Evolutionary conservation across 2,888 invertebrate genomes (phyloP).

Genomic region (Apocheima hispidaria): DNA sequence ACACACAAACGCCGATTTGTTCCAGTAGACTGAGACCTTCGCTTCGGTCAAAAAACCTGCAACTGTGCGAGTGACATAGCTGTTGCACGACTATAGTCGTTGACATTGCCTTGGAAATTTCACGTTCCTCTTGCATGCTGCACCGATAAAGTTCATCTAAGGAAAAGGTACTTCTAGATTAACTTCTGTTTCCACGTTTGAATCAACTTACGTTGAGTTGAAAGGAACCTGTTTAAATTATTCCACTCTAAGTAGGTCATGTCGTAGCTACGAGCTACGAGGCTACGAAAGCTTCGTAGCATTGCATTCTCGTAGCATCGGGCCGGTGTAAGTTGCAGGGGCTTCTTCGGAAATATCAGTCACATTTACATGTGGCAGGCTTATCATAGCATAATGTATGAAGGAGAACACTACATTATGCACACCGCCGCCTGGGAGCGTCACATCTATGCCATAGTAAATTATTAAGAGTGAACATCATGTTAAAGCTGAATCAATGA

Average conservation of each 20-base stretch:
- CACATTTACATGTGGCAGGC: conserved; percentile 51
- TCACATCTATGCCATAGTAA: conserved; percentile 17
- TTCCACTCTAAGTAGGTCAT: conserved; percentile 59
- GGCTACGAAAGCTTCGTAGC: neutral
- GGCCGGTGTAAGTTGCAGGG: conserved; percentile 34
- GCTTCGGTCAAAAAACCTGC: too few species aligned
- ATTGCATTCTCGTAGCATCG: conserved; percentile 18
- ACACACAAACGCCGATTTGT: too few species aligned
- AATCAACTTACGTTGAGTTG: conserved; percentile 39
- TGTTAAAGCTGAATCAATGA: conserved; percentile 3
- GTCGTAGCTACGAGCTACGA: conserved; percentile 18
- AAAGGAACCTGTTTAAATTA: conserved; percentile 53
- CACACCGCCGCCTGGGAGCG: conserved; percentile 28
- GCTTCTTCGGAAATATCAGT: conserved; percentile 61
- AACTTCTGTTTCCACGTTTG: conserved; percentile 36
- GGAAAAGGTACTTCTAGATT: neutral
- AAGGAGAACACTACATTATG: conserved; percentile 40
- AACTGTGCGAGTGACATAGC: too few species aligned
- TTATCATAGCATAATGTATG: conserved; percentile 42
- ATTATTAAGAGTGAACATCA: conserved; percentile 5
- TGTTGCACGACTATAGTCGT: too few species aligned
- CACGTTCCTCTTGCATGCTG: conserved; percentile 22
- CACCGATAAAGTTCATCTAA: conserved; percentile 12
- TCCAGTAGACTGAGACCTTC: too few species aligned
- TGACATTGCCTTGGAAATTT: conserved; percentile 16